Evolutionary conservation across 2,113 vertebrate species (phyloP).

Genomic region (Pandion haliaetus): DNA sequence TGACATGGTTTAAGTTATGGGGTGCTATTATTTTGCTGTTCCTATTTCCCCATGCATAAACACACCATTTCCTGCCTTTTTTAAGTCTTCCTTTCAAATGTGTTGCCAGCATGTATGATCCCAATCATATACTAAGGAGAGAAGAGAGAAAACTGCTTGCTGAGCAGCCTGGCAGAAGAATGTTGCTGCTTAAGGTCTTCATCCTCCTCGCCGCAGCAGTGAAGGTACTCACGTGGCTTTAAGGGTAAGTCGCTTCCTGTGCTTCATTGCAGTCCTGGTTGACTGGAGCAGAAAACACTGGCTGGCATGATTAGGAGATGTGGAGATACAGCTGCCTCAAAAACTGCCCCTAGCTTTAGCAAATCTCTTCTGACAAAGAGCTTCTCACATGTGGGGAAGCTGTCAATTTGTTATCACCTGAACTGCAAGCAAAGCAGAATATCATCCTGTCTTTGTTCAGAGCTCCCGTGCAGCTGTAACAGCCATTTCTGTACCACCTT

Average conservation of each 20-base stretch:
- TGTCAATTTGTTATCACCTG: neutral
- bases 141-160: neutral
- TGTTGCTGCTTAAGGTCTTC: neutral
- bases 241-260: fast-evolving
- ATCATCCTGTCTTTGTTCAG: fast-evolving
- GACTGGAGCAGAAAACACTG: neutral
- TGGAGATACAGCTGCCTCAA: neutral
- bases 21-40: neutral
- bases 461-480: neutral
- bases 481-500: neutral
- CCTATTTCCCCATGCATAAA: neutral
- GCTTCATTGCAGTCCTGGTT: neutral
- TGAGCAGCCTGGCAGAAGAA: neutral
- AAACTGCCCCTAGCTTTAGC: neutral
- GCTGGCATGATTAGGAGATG: neutral
- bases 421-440: neutral
- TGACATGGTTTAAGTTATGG: neutral
- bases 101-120: neutral
- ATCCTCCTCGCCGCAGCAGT: fast-evolving
- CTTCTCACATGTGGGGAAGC: neutral
- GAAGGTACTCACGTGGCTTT: neutral
- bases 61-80: neutral
- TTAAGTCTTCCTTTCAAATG: neutral
- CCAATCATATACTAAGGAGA: neutral
- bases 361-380: neutral